phyloP scores from a whole-genome alignment of 2,113 vertebrate species.

The Eublepharis macularius region DNA sequence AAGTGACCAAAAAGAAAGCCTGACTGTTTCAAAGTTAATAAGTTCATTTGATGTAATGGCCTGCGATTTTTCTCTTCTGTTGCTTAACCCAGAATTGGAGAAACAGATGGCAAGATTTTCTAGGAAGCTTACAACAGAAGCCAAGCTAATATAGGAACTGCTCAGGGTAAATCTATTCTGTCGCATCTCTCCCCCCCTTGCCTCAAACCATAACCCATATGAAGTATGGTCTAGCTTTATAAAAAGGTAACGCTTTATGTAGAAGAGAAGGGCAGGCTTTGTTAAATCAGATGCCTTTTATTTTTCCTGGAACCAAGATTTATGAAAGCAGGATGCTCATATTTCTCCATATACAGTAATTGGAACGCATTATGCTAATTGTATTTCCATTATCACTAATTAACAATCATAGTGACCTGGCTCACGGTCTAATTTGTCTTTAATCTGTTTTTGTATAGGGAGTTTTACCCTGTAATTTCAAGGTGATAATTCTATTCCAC shows the following conservation, averaged over 20 bases:
- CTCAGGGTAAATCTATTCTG: conserved; percentile 76
- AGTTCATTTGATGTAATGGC: conserved; percentile 70
- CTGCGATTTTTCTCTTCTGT: conserved; percentile 72
- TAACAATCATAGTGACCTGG: conserved; percentile 89
- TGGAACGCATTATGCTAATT: conserved; percentile 88
- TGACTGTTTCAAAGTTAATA: conserved; percentile 74
- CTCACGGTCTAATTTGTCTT: conserved; percentile 88
- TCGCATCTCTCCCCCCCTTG: neutral
- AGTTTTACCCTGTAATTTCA: conserved; percentile 85
- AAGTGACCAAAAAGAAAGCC: neutral
- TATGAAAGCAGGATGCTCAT: conserved; percentile 81
- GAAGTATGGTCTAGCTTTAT: conserved; percentile 72
- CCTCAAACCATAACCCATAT: conserved; percentile 66
- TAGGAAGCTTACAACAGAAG: conserved; percentile 81
- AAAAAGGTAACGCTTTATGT: conserved; percentile 73
- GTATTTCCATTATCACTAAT: conserved; percentile 89
- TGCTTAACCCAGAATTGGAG: conserved; percentile 73
- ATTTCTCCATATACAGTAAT: conserved; percentile 85
- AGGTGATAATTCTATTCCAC: conserved; percentile 85
- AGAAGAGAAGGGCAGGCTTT: conserved; percentile 77
- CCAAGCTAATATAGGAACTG: conserved; percentile 77
- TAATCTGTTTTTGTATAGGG: conserved; percentile 84
- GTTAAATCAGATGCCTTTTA: conserved; percentile 82
- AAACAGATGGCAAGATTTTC: conserved; percentile 85
- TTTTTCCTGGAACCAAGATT: conserved; percentile 82